These are phyloP conservation scores for Furcifer pardalis DNA, from an alignment of 2,797 vertebrate genomes.

Conservation along the genomic window DNA sequence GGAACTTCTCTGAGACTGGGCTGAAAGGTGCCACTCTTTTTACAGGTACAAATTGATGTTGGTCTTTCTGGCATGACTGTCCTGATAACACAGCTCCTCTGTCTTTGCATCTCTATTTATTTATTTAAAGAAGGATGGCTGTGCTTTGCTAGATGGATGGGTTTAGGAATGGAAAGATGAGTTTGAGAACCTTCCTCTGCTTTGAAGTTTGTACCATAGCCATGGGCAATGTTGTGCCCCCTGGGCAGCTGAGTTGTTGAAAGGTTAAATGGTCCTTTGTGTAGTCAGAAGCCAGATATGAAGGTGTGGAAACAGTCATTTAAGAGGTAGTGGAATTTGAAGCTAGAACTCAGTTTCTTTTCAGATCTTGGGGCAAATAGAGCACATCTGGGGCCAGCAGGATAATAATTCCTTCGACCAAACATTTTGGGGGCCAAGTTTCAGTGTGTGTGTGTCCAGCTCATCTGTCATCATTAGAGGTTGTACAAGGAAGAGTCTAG, in stretches of 20 bases:
- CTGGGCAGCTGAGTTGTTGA: neutral
- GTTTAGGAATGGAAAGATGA: neutral
- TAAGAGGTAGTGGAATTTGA: conserved; percentile 24
- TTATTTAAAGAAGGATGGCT: neutral
- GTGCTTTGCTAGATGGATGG: neutral
- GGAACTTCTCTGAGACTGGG: neutral
- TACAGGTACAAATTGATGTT: neutral
- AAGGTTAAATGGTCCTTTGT: neutral
- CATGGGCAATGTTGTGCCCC: neutral
- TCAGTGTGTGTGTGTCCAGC: neutral
- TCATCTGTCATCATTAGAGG: neutral
- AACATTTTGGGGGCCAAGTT: conserved; percentile 27
- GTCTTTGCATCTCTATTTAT: neutral
- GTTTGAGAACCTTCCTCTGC: neutral
- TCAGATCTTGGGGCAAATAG: neutral
- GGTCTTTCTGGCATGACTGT: neutral
- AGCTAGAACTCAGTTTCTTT: conserved; percentile 1
- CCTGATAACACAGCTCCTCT: neutral
- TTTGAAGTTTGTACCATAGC: neutral
- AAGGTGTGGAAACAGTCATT: neutral
- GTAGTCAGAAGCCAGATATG: neutral
- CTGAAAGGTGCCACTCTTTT: neutral
- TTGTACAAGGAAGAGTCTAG: too few species aligned
- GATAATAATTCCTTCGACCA: neutral
- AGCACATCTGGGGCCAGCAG: neutral